Conservation (phyloP, 1,140 invertebrate genomes). For the Thalassaphorura encarpata region DNA sequence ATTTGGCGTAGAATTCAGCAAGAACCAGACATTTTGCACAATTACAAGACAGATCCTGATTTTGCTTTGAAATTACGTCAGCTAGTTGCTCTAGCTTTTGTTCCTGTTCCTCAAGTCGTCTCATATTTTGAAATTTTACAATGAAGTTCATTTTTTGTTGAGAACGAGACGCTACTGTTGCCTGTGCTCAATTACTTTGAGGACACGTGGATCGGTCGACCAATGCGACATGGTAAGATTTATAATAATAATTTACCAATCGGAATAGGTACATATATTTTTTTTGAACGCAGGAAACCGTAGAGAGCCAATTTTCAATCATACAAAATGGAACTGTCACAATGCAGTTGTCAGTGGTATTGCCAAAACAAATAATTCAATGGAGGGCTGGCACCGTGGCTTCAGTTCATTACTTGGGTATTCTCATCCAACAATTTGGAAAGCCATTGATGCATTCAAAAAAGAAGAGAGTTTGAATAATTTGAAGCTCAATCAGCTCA, state of each 20-base stretch:
- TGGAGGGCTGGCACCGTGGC: neutral
- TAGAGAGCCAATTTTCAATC: neutral
- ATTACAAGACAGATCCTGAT: neutral
- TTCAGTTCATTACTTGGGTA: neutral
- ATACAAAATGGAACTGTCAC: neutral
- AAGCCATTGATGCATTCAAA: neutral
- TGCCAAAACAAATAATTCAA: neutral
- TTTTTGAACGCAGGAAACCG: too few species aligned
- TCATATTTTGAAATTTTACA: too few species aligned
- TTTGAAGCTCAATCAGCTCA: neutral
- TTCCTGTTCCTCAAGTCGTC: too few species aligned
- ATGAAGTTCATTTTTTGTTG: neutral
- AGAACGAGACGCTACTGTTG: too few species aligned
- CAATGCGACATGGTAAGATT: too few species aligned
- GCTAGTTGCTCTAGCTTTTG: too few species aligned
- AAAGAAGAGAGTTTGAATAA: neutral
- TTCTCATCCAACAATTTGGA: neutral
- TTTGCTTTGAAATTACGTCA: neutral
- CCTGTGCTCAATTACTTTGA: neutral
- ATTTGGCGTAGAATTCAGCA: conserved; percentile 3
- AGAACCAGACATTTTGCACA: neutral
- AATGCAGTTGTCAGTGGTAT: neutral
- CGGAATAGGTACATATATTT: too few species aligned
- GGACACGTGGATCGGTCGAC: neutral
- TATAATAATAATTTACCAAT: too few species aligned